phyloP scores from a whole-genome alignment of 2,888 invertebrate species.

The Leptinotarsa haldemani region DNA sequence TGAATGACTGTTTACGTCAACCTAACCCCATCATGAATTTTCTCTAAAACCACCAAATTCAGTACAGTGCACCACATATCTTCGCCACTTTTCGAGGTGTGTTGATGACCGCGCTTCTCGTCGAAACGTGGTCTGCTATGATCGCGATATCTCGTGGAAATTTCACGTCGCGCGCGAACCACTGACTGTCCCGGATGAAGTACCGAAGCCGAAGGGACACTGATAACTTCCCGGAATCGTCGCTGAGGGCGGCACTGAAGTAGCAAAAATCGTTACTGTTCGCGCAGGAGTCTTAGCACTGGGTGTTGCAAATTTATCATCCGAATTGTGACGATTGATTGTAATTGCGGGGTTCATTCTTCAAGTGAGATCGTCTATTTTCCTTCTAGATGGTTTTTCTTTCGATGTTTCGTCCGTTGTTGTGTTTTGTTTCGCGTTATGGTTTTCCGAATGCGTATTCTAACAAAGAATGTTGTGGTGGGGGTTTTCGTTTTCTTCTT shows the following conservation, averaged over 20 bases:
- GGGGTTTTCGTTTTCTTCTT: neutral
- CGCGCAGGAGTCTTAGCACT: conserved; percentile 60
- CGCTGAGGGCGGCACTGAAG: conserved; percentile 56
- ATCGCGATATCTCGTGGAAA: conserved; percentile 19
- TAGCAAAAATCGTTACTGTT: conserved; percentile 65
- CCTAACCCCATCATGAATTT: neutral
- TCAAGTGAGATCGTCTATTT: conserved; percentile 10
- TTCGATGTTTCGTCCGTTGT: neutral
- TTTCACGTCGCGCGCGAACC: conserved; percentile 57
- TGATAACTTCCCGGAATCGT: conserved; percentile 56
- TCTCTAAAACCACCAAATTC: neutral
- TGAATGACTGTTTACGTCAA: too few relatives aligned
- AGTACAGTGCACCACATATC: neutral
- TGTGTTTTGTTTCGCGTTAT: neutral
- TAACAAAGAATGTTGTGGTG: neutral
- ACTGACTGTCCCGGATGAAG: conserved; percentile 62
- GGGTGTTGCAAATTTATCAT: conserved; percentile 54
- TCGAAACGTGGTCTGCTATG: conserved; percentile 4
- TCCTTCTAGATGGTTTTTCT: conserved; percentile 2
- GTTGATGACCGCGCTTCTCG: neutral
- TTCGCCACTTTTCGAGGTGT: neutral
- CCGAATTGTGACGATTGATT: conserved; percentile 50
- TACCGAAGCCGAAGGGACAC: conserved; percentile 64
- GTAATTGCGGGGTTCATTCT: conserved; percentile 44
- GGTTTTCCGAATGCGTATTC: neutral